Evolutionary conservation across 2,888 invertebrate species (phyloP).

Genomic region (Bedellia somnulentella): DNA sequence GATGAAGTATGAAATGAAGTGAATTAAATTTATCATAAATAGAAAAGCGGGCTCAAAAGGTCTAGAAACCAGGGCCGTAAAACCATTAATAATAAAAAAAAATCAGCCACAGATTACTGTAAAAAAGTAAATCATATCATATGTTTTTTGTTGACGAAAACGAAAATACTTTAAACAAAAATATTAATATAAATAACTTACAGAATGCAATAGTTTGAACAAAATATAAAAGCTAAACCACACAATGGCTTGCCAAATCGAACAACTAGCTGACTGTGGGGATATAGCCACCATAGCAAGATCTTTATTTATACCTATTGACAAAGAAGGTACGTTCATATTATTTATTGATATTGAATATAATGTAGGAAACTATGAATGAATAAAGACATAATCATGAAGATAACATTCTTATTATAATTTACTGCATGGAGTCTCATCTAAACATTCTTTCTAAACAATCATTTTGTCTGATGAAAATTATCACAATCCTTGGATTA

Average conservation of each 20-base stretch:
- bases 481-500: background rate
- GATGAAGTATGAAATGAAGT: no score
- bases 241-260: constrained; percentile 67
- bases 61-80: no score
- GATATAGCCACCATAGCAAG: constrained; percentile 62
- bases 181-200: no score
- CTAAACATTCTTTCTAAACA: background rate
- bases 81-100: no score
- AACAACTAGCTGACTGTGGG: constrained; percentile 62
- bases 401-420: background rate
- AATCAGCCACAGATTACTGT: no score
- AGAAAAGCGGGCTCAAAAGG: no score
- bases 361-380: background rate
- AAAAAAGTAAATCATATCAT: no score
- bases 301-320: constrained; percentile 55
- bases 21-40: no score
- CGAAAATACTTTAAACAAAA: no score
- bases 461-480: background rate
- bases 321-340: constrained; percentile 37
- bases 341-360: background rate
- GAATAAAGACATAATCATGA: background rate
- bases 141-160: no score
- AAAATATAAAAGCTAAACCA: no score
- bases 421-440: background rate
- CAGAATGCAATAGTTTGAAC: no score